Conservation (phyloP, 2,797 vertebrate genomes). For the Microctenopoma lineatum region DNA sequence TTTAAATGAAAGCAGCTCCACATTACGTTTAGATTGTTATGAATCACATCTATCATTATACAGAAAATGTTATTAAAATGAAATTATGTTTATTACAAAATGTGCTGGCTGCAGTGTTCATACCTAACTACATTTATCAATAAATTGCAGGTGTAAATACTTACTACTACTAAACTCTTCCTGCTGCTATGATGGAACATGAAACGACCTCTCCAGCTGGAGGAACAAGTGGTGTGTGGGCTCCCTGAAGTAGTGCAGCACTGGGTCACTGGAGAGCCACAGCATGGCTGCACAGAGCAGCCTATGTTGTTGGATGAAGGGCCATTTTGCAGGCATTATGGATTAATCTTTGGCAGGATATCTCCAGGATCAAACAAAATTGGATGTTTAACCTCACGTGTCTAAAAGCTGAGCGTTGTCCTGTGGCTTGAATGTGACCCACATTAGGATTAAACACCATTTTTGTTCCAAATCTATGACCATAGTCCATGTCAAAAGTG, state of each 20-base stretch:
- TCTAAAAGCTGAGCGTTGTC: conserved; percentile 48
- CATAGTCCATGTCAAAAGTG: conserved; percentile 9
- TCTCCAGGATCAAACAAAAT: conserved; percentile 68
- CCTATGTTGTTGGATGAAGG: conserved; percentile 69
- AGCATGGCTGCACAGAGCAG: conserved; percentile 59
- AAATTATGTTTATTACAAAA: conserved; percentile 1
- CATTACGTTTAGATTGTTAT: neutral
- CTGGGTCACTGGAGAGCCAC: conserved; percentile 65
- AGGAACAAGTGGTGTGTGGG: conserved; percentile 67
- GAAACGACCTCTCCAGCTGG: conserved; percentile 64
- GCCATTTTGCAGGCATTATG: conserved; percentile 70
- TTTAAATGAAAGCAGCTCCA: neutral
- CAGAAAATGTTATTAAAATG: neutral
- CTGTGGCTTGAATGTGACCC: conserved; percentile 58
- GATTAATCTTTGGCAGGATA: conserved; percentile 75
- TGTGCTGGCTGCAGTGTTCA: conserved; percentile 2
- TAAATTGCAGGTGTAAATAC: conserved; percentile 62
- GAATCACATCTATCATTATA: neutral
- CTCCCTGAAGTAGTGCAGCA: conserved; percentile 68
- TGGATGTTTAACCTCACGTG: conserved; percentile 69
- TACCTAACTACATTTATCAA: conserved; percentile 51
- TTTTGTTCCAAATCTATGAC: conserved; percentile 29
- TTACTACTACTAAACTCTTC: conserved; percentile 26
- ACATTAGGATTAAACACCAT: conserved; percentile 41
- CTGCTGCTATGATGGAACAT: conserved; percentile 51